These are phyloP conservation scores for Agonopterix arenella DNA, from an alignment of 2,888 invertebrate genomes.

Conservation along the genomic window DNA sequence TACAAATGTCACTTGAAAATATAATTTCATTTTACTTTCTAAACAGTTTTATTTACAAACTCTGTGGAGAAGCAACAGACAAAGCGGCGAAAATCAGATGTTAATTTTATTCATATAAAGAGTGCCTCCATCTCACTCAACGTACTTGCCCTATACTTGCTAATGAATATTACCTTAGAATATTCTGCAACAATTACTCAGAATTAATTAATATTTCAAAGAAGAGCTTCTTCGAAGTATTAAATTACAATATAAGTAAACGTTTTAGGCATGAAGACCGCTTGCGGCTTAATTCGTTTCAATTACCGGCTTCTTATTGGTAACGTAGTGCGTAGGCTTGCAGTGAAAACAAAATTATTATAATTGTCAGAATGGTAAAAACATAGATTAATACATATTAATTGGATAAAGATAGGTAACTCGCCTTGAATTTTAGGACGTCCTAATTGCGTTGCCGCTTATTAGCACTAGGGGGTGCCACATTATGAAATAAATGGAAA, in stretches of 20 bases:
- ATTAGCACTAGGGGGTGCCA: too few species aligned
- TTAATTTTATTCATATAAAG: constrained; percentile 15
- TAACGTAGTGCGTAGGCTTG: neutral
- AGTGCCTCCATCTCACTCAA: constrained; percentile 4
- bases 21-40: neutral
- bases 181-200: constrained; percentile 4
- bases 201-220: constrained; percentile 7
- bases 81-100: constrained; percentile 10
- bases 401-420: too few species aligned
- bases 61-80: constrained; percentile 1
- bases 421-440: too few species aligned
- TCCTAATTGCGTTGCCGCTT: too few species aligned
- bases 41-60: constrained; percentile 8
- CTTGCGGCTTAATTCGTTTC: neutral
- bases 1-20: neutral
- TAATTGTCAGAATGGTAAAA: too few species aligned
- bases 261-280: neutral
- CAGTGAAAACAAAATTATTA: too few species aligned
- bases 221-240: neutral
- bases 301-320: neutral
- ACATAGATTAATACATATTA: too few species aligned
- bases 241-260: neutral
- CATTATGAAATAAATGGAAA: too few species aligned
- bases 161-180: constrained; percentile 8
- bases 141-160: constrained; percentile 7